Base-by-base conservation (phyloP, 2,888 invertebrate genomes). In the Schizaphis graminum region DNA sequence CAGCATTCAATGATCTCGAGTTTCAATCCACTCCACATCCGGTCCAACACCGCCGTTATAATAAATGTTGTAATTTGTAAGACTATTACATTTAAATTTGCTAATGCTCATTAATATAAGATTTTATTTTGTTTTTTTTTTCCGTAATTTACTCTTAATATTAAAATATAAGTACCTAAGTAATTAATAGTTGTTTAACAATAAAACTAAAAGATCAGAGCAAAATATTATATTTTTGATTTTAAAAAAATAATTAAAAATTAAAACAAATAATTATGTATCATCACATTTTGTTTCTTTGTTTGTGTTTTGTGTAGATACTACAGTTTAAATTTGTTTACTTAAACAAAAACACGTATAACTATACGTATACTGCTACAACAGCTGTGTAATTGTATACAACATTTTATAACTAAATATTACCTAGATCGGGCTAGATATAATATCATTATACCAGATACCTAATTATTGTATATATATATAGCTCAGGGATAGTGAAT, bases 1-100 rank as follows among this genome's bases (percentile, higher is more conserved):
- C 21, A 86, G 28, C 35, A 67, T 28, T 91, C 94, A 41, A 91
- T 94, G 90, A 91, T 94, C 44, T 91, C 90, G 28, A 85, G 90
- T 44, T 91, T 94, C n/a, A 94, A 94, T 28, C 94, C 94, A 16
- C 61, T 94, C 3, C n/a, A 26, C 24, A 21, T 94, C 0, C 87
- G n/a, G 16, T 87, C 94, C 26, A 28, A 35, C 87, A 41, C 0
- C 0, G 35, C 77, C 77, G 77, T 77, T 21, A 21, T 35, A 77
- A 41, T 35, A 35, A 21, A 35, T 35, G 21, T 35, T 77, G 21
- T 77, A 4, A 21, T 21, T 77, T 77, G 24, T 77, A 35, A 77
- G 35, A 21, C 7, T 21, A 77, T 21, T 21, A 35, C 35, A 77
- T 77, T 77, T 21, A 77, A 8, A 21, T 77, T 35, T 77, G 5